Evolutionary conservation across 1,140 invertebrate species (phyloP).

Genomic region (Adoxophyes honmai): DNA sequence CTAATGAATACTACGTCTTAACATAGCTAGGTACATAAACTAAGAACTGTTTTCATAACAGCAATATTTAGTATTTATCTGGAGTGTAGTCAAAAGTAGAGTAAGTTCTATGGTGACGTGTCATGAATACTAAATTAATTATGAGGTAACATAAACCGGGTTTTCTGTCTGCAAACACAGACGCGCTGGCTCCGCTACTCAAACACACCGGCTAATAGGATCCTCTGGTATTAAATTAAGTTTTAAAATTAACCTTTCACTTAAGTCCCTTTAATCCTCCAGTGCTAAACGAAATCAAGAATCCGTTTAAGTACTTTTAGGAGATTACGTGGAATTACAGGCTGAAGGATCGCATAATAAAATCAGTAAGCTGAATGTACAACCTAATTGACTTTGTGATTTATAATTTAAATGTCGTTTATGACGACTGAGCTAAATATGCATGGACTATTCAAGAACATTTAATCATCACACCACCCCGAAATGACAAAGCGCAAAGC

Average conservation of each 20-base stretch:
- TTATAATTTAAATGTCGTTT: too few species aligned
- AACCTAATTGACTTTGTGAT: too few species aligned
- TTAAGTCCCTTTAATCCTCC: constrained; percentile 26
- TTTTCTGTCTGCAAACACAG: constrained; percentile 1
- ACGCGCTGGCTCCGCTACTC: constrained; percentile 22
- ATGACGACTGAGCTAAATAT: constrained; percentile 28
- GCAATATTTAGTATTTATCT: too few species aligned
- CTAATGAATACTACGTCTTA: too few species aligned
- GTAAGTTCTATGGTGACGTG: constrained; percentile 42
- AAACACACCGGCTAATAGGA: constrained; percentile 39
- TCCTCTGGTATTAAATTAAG: constrained; percentile 33
- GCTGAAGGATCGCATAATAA: neutral
- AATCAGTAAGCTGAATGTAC: too few species aligned
- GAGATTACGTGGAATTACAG: neutral
- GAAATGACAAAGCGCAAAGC: constrained; percentile 27
- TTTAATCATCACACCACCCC: constrained; percentile 24
- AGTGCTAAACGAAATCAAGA: constrained; percentile 6
- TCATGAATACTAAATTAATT: constrained; percentile 51
- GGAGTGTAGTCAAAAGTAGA: too few species aligned
- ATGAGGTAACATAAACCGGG: constrained; percentile 30
- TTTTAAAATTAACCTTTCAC: constrained; percentile 41
- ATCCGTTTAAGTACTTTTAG: neutral
- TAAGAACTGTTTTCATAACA: too few species aligned
- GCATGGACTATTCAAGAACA: constrained; percentile 27
- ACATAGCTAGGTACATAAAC: too few species aligned